These are phyloP conservation scores for Drosophila pegasa DNA, from an alignment of 2,888 invertebrate species.

Conservation along the genomic window DNA sequence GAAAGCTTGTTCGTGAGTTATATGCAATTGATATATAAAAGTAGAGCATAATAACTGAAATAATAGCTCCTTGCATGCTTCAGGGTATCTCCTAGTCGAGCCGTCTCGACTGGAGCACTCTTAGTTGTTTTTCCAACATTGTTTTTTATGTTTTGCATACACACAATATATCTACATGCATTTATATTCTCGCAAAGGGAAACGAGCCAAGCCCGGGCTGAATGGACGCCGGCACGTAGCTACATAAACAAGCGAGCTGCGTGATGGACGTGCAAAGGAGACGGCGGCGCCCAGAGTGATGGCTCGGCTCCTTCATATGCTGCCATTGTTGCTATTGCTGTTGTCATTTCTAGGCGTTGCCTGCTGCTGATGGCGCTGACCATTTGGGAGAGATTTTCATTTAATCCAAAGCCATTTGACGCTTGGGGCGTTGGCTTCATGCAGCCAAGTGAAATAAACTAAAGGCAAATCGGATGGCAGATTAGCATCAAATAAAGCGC, in stretches of 20 bases:
- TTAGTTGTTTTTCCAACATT: too few species aligned
- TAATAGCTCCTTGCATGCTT: too few species aligned
- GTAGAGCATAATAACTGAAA: too few species aligned
- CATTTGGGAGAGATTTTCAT: slow-evolving; percentile 51
- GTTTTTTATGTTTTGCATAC: slow-evolving; percentile 47
- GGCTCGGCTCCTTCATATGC: slow-evolving; percentile 50
- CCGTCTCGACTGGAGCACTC: too few species aligned
- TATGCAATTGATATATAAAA: too few species aligned
- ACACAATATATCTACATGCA: background rate
- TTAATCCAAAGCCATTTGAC: slow-evolving; percentile 32
- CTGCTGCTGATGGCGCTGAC: slow-evolving; percentile 54
- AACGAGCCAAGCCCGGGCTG: slow-evolving; percentile 39
- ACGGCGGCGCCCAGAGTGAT: slow-evolving; percentile 41
- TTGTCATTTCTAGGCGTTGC: slow-evolving; percentile 66
- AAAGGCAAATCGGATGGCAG: slow-evolving; percentile 67
- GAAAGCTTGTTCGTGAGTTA: too few species aligned
- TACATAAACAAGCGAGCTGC: slow-evolving; percentile 53
- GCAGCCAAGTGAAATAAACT: slow-evolving; percentile 9
- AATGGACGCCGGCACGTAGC: slow-evolving; percentile 37
- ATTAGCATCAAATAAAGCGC: slow-evolving; percentile 68
- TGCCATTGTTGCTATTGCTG: slow-evolving; percentile 18
- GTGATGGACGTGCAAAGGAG: slow-evolving; percentile 50
- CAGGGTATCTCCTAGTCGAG: too few species aligned
- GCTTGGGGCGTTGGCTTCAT: slow-evolving; percentile 53
- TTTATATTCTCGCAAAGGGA: slow-evolving; percentile 43